Evolutionary conservation across 2,113 vertebrate genomes (phyloP).

Genomic region (Hyperoodon ampullatus): DNA sequence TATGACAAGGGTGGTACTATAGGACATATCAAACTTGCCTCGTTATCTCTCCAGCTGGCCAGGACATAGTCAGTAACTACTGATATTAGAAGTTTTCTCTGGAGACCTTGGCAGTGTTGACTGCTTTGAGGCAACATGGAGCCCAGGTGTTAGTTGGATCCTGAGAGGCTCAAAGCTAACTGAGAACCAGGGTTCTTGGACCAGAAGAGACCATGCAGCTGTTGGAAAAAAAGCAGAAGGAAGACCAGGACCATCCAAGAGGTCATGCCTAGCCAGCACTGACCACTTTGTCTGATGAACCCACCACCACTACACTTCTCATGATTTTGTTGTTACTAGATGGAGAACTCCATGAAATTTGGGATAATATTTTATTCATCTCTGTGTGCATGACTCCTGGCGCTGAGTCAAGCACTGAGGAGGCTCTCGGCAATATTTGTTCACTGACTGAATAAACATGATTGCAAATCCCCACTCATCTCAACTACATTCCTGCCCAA

Average conservation of each 20-base stretch:
- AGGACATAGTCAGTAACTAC: constrained; percentile 89
- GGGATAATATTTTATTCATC: neutral
- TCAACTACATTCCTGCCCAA: neutral
- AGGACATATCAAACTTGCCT: constrained; percentile 86
- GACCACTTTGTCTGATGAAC: neutral
- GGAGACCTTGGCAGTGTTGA: constrained; percentile 87
- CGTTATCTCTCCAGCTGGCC: constrained; percentile 90
- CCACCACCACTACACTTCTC: neutral
- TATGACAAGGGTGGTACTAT: neutral
- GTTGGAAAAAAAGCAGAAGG: accelerated
- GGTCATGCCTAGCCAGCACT: no score
- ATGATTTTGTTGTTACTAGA: neutral
- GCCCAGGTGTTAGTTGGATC: constrained; percentile 76
- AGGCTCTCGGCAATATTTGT: neutral
- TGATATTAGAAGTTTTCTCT: constrained; percentile 88
- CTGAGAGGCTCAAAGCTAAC: constrained; percentile 56
- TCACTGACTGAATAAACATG: neutral
- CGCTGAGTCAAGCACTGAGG: neutral
- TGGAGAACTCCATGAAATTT: neutral
- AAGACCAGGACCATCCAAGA: neutral
- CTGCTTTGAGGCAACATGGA: constrained; percentile 83
- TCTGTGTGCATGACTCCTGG: neutral
- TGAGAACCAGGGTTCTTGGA: constrained; percentile 75
- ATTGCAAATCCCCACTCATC: neutral
- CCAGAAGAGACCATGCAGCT: neutral